Evolutionary conservation across 2,113 vertebrate genomes (phyloP).

Genomic region (Sterrhoptilus dennistouni): DNA sequence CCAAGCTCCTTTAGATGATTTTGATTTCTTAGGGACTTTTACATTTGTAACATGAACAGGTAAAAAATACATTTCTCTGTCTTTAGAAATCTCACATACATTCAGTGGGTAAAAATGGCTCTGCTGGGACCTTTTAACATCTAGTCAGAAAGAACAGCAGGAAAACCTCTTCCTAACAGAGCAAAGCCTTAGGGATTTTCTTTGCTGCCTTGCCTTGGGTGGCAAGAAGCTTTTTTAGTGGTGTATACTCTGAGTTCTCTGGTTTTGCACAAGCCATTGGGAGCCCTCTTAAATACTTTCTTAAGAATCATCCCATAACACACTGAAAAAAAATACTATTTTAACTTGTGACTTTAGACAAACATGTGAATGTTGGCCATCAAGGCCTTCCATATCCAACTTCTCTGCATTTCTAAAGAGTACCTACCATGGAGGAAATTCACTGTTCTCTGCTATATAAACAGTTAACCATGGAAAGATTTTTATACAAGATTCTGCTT

Average conservation of each 20-base stretch:
- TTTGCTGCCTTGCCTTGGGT: not conserved
- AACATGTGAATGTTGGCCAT: not conserved
- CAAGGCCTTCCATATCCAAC: not conserved
- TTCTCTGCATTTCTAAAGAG: not conserved
- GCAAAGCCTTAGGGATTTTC: not conserved
- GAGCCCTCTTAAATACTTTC: not conserved
- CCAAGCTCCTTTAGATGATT: not conserved
- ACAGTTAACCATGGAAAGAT: not conserved
- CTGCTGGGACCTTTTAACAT: not conserved
- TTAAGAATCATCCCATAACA: not conserved
- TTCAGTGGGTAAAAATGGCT: not conserved
- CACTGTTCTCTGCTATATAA: not conserved
- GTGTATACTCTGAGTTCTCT: not conserved
- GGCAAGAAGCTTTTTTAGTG: not conserved
- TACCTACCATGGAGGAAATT: not conserved
- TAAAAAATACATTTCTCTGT: not conserved
- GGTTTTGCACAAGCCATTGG: not conserved
- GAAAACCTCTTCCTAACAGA: not conserved
- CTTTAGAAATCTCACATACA: not conserved
- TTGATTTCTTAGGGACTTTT: not conserved
- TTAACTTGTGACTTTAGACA: not conserved
- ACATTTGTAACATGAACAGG: not conserved
- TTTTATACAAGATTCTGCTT: not conserved
- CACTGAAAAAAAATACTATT: not conserved
- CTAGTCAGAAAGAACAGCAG: not conserved